Evolutionary conservation across 1,140 invertebrate species (phyloP).

Genomic region (Cataglyphis hispanica): DNA sequence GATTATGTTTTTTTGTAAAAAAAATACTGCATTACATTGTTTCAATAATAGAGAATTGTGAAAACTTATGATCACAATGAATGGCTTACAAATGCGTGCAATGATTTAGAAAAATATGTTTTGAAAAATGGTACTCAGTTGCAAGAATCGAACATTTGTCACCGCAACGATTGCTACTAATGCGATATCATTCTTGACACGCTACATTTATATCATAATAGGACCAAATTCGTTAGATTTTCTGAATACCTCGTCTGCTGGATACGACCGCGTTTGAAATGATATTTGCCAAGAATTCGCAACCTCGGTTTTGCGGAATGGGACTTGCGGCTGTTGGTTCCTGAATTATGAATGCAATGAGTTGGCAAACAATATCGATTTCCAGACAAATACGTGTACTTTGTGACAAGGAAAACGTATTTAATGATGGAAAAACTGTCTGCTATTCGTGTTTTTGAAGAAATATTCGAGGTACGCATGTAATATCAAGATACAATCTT

Average conservation of each 20-base stretch:
- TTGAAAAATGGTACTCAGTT: constrained; percentile 19
- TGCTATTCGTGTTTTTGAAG: neutral
- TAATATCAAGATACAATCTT: neutral
- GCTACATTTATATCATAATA: constrained; percentile 25
- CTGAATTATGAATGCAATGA: neutral
- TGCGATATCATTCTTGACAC: constrained; percentile 38
- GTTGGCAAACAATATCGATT: constrained; percentile 2
- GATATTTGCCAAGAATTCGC: constrained; percentile 5
- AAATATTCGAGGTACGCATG: neutral
- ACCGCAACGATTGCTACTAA: constrained; percentile 33
- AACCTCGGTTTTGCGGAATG: neutral
- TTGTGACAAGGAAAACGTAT: neutral
- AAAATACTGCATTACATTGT: neutral
- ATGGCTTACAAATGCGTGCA: neutral
- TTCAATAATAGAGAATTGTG: constrained; percentile 23
- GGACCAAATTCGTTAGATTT: constrained; percentile 20
- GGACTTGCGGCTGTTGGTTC: neutral
- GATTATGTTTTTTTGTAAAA: neutral
- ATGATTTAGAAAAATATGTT: constrained; percentile 34
- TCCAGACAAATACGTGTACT: neutral
- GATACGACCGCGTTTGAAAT: constrained; percentile 1
- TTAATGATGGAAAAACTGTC: neutral
- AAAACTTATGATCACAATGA: constrained; percentile 24
- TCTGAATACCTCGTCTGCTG: constrained; percentile 20
- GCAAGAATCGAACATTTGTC: constrained; percentile 42